Conservation (phyloP, 2,797 vertebrate species). For the Fringilla coelebs region DNA sequence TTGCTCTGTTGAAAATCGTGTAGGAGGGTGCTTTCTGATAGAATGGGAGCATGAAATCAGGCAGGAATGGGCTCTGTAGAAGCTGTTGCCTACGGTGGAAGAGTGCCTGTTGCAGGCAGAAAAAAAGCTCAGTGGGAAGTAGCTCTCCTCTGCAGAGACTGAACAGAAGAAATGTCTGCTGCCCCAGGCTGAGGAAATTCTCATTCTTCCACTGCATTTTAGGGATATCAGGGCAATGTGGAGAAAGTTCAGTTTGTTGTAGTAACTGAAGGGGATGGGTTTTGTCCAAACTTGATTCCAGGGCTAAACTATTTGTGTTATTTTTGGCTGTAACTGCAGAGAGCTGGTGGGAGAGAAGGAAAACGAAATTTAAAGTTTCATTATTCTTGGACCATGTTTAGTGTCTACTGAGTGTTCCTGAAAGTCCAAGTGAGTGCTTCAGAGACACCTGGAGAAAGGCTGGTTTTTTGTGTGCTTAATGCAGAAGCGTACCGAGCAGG, state of each 20-base stretch:
- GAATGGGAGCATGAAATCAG: constrained; percentile 64
- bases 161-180: not conserved
- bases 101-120: not conserved
- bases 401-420: not conserved
- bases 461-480: not conserved
- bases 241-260: not conserved
- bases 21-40: constrained; percentile 40
- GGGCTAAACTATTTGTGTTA: not conserved
- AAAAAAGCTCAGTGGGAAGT: not conserved
- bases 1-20: constrained; percentile 3
- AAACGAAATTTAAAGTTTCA: not conserved
- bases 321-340: constrained; percentile 4
- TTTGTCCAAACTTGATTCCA: constrained; percentile 24
- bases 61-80: constrained; percentile 43
- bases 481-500: not conserved
- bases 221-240: not conserved
- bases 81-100: not conserved
- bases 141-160: not conserved
- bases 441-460: not conserved
- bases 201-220: not conserved
- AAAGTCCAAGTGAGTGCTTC: not conserved
- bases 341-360: not conserved
- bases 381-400: not conserved
- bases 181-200: not conserved
- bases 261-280: not conserved